Conservation (phyloP, 1,140 invertebrate genomes). For the Hylaeus anthracinus region DNA sequence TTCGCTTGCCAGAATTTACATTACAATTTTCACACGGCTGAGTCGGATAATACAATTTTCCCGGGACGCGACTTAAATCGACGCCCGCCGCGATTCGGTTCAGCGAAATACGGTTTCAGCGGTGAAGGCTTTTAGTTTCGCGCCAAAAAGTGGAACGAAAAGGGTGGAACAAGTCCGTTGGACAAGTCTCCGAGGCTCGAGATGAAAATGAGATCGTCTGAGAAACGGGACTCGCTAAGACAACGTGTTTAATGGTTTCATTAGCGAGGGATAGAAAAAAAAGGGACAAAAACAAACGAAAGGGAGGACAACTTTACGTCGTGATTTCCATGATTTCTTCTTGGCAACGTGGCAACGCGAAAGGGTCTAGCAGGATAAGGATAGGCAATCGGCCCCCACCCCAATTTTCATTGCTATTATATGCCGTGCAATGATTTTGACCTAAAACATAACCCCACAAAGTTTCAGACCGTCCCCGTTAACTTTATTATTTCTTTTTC, state of each 20-base stretch:
- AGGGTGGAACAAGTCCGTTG: slow-evolving; percentile 8
- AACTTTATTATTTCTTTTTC: too few relatives aligned
- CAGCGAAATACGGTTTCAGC: slow-evolving; percentile 25
- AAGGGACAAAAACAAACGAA: slow-evolving; percentile 37
- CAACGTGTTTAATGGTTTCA: slow-evolving; percentile 68
- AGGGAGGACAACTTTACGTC: slow-evolving; percentile 1
- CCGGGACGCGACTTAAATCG: slow-evolving; percentile 27
- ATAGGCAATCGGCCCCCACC: too few relatives aligned
- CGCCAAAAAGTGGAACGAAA: slow-evolving; percentile 31
- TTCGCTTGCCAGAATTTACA: slow-evolving; percentile 27
- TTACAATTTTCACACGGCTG: slow-evolving; percentile 37
- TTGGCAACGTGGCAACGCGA: too few relatives aligned
- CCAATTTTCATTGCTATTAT: too few relatives aligned
- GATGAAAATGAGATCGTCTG: slow-evolving; percentile 64
- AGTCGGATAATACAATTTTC: slow-evolving; percentile 43
- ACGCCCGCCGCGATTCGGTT: slow-evolving; percentile 5
- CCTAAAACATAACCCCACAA: too few relatives aligned
- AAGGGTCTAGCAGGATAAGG: too few relatives aligned
- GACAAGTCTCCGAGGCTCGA: slow-evolving; percentile 38
- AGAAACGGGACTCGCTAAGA: slow-evolving; percentile 55
- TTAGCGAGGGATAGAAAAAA: slow-evolving; percentile 55
- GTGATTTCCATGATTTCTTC: slow-evolving; percentile 36
- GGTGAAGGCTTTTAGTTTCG: slow-evolving; percentile 37
- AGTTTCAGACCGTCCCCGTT: too few relatives aligned
- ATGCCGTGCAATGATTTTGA: too few relatives aligned